Percentiles rank a stretch among this genome's conserved stretches.
Conservation (phyloP, 2,113 vertebrate genomes). For the Grantiella picta region DNA sequence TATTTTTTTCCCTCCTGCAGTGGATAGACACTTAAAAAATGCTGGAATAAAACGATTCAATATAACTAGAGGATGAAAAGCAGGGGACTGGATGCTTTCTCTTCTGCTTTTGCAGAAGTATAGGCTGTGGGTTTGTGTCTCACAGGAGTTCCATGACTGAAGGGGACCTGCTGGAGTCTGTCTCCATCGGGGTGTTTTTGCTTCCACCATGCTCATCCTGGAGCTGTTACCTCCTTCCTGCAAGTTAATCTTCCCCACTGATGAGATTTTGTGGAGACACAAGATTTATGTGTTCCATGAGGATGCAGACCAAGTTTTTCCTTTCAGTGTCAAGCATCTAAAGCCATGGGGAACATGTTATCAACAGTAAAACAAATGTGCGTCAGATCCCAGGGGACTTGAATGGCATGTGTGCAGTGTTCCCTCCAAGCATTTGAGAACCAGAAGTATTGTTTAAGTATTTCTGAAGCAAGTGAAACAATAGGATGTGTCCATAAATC, state of each 20-base stretch:
- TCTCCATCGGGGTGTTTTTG: background rate
- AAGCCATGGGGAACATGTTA: conserved; percentile 12
- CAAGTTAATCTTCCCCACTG: background rate
- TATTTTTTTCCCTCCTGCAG: background rate
- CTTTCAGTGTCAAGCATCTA: background rate
- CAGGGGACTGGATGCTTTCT: background rate
- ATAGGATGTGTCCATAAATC: background rate
- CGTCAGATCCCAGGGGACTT: background rate
- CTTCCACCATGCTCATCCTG: background rate
- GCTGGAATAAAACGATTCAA: background rate
- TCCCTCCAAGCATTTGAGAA: conserved; percentile 51
- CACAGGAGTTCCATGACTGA: background rate
- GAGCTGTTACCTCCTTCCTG: background rate
- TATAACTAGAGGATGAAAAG: background rate
- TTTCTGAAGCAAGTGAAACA: conserved; percentile 37
- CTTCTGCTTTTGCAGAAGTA: background rate
- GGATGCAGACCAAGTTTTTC: background rate
- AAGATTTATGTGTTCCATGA: background rate
- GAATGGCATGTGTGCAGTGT: background rate
- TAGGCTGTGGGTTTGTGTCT: background rate
- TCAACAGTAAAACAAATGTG: conserved; percentile 28
- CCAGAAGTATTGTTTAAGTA: background rate
- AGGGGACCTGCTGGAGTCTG: background rate
- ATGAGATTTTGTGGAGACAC: background rate
- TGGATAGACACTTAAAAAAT: background rate